Conservation (phyloP, 2,797 vertebrate genomes). For the Centropyge bicolor region DNA sequence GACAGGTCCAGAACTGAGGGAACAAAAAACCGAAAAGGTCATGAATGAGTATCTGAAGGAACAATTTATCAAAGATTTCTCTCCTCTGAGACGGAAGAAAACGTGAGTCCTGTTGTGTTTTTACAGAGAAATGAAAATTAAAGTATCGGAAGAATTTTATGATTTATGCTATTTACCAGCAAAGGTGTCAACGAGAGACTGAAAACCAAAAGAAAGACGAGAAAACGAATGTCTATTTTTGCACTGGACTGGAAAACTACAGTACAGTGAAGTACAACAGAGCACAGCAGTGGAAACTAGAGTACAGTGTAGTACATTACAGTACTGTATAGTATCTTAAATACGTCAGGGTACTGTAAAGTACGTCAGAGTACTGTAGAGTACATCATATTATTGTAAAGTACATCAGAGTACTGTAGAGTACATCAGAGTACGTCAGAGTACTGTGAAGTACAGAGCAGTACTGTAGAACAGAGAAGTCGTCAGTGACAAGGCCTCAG, state of each 20-base stretch:
- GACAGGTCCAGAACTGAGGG: not conserved
- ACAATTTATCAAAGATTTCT: slow-evolving; percentile 14
- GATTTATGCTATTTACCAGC: slow-evolving; percentile 14
- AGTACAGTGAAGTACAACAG: slow-evolving; percentile 11
- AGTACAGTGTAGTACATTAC: not conserved
- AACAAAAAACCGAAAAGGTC: not conserved
- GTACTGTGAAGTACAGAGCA: not conserved
- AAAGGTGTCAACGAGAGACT: slow-evolving; percentile 24
- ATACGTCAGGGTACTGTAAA: not conserved
- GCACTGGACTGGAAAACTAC: slow-evolving; percentile 27
- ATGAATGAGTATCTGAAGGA: not conserved
- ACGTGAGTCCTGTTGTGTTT: not conserved
- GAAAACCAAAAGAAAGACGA: not conserved
- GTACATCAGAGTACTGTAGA: not conserved
- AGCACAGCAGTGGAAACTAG: not conserved
- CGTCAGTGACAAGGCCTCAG: slow-evolving; percentile 54
- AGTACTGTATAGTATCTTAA: not conserved
- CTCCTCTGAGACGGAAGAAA: not conserved
- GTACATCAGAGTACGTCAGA: not conserved
- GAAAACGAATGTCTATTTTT: slow-evolving; percentile 7
- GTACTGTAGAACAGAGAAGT: not conserved
- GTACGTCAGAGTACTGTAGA: not conserved
- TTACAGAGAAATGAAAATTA: not conserved
- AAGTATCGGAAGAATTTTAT: not conserved
- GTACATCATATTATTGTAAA: not conserved